These are phyloP conservation scores for Micromys minutus DNA, from an alignment of 2,113 vertebrate species.

Conservation along the genomic window DNA sequence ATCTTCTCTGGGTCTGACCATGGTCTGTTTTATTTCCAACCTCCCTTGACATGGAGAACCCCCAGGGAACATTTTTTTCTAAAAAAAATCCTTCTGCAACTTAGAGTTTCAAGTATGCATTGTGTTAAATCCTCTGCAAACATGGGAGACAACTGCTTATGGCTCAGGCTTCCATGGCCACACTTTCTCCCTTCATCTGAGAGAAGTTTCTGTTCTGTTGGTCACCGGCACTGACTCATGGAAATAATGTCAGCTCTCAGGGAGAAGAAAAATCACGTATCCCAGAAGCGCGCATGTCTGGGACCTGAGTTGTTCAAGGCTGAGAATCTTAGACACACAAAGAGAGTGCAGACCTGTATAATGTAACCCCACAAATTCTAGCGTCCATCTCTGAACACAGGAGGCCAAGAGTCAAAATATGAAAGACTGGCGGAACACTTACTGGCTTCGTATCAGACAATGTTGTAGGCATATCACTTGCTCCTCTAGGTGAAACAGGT, in stretches of 20 bases:
- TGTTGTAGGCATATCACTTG: not conserved
- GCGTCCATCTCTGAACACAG: not conserved
- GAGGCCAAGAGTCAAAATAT: not conserved
- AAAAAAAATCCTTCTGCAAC: conserved; percentile 50
- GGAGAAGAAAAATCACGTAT: conserved; percentile 27
- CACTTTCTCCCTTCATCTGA: not conserved
- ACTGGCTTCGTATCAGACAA: not conserved
- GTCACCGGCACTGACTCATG: conserved; percentile 32
- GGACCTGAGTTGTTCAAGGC: not conserved
- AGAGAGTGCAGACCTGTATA: not conserved
- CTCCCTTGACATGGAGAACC: conserved; percentile 56
- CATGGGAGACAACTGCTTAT: not conserved
- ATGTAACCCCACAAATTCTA: not conserved
- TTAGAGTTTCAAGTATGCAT: conserved; percentile 19
- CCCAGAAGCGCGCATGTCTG: conserved; percentile 3
- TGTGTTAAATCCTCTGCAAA: conserved; percentile 26
- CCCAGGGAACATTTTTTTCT: conserved; percentile 58
- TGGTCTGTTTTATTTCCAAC: conserved; percentile 53
- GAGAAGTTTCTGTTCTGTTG: not conserved
- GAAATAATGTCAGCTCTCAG: not conserved
- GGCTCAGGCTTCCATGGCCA: not conserved
- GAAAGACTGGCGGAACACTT: conserved; percentile 12
- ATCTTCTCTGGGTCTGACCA: conserved; percentile 46
- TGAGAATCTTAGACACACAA: not conserved
- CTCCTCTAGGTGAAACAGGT: not conserved